Conservation (phyloP, 1,140 invertebrate genomes). For the Drosophila tropicalis region DNA sequence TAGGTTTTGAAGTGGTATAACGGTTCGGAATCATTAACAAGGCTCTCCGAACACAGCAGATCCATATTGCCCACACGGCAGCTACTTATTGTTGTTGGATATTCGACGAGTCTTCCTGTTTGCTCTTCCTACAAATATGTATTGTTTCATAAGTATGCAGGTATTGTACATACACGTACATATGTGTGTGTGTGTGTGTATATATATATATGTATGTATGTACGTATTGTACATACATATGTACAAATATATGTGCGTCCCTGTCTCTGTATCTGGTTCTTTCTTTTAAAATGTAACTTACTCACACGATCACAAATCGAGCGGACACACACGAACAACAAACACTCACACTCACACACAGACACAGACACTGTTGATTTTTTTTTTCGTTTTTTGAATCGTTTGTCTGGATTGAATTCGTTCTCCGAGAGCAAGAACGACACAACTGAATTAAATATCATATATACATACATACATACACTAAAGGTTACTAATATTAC, state of each 20-base stretch:
- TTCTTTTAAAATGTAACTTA: constrained; percentile 6
- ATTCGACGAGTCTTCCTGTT: constrained; percentile 10
- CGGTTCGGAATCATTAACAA: constrained; percentile 32
- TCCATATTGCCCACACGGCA: constrained; percentile 44
- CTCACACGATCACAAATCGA: constrained; percentile 9
- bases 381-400: constrained; percentile 10
- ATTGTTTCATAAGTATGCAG: constrained; percentile 15
- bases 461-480: constrained; percentile 17
- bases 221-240: background rate
- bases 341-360: background rate
- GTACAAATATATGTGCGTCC: constrained; percentile 1
- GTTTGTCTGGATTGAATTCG: constrained; percentile 10
- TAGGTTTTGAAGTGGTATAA: constrained; percentile 16
- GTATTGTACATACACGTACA: constrained; percentile 6
- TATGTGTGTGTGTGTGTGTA: background rate
- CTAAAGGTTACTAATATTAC: constrained; percentile 7
- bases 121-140: constrained; percentile 10
- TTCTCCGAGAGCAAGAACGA: background rate
- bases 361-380: background rate
- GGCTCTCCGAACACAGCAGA: constrained; percentile 61
- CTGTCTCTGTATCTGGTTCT: constrained; percentile 9
- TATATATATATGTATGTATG: background rate
- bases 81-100: constrained; percentile 6
- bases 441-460: background rate
- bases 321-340: background rate